Conservation (phyloP, 2,888 invertebrate genomes). For the Tetragonula carbonaria region DNA sequence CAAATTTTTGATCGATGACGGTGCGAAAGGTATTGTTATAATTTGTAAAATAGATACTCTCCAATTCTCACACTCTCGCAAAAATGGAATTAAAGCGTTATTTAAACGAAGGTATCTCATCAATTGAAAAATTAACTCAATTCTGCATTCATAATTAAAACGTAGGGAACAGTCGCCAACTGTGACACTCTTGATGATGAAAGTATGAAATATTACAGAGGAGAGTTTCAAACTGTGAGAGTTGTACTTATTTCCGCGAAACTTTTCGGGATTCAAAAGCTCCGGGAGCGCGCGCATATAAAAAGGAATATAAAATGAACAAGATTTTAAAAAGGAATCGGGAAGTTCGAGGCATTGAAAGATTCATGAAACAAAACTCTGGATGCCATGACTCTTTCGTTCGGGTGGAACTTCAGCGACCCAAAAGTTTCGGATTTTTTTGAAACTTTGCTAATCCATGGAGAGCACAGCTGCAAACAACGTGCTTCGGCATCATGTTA, state of each 20-base stretch:
- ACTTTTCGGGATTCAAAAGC: background rate
- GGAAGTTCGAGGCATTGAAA: background rate
- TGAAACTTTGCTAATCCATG: background rate
- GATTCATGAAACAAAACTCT: conserved; percentile 15
- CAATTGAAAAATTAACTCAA: background rate
- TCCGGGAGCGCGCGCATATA: background rate
- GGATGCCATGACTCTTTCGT: background rate
- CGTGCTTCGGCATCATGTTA: no score
- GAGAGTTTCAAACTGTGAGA: conserved; percentile 11
- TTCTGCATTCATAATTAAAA: background rate
- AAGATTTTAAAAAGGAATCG: conserved; percentile 3
- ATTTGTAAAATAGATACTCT: background rate
- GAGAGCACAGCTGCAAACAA: background rate
- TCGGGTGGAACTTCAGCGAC: background rate
- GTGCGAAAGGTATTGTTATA: background rate
- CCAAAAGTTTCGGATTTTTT: background rate
- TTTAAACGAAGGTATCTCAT: background rate
- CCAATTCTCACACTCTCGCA: background rate
- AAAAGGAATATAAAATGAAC: background rate
- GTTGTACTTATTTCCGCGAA: conserved; percentile 1
- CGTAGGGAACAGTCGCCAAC: background rate
- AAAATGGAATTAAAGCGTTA: background rate
- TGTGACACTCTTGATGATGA: background rate
- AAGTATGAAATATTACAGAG: no score
- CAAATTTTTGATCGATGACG: no score